These are phyloP conservation scores for Druceiella hillmani DNA, from an alignment of 2,888 invertebrate species.

Conservation along the genomic window DNA sequence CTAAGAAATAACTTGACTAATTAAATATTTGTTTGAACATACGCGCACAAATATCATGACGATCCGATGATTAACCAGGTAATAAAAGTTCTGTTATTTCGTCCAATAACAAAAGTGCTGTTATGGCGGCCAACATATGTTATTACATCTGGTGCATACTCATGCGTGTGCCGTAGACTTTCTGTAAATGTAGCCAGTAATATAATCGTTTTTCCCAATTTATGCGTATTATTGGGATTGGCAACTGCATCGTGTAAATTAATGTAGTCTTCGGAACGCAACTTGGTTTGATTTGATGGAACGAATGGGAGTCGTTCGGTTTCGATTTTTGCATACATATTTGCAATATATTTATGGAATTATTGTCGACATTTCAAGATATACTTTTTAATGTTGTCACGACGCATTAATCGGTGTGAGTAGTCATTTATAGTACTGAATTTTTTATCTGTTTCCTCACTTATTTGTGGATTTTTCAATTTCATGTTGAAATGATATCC, in stretches of 20 bases:
- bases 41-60: slow-evolving; percentile 22
- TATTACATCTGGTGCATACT: slow-evolving; percentile 3
- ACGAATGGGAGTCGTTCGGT: slow-evolving; percentile 29
- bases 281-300: slow-evolving; percentile 27
- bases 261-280: slow-evolving; percentile 29
- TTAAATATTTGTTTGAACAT: slow-evolving; percentile 20
- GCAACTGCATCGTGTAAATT: slow-evolving; percentile 22
- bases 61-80: slow-evolving; percentile 9
- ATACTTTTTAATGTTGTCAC: slow-evolving; percentile 23
- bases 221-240: slow-evolving; percentile 13
- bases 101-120: slow-evolving; percentile 15
- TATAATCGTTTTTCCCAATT: slow-evolving; percentile 19
- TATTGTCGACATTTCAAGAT: slow-evolving; percentile 25
- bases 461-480: slow-evolving; percentile 16
- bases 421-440: slow-evolving; percentile 25
- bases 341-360: slow-evolving; percentile 29
- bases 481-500: slow-evolving; percentile 1
- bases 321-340: slow-evolving; percentile 32
- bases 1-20: too few species aligned
- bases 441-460: too few species aligned
- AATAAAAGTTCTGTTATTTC: slow-evolving; percentile 12
- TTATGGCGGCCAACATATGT: slow-evolving; percentile 3
- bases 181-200: slow-evolving; percentile 21
- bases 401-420: slow-evolving; percentile 26
- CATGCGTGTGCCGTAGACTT: slow-evolving; percentile 24